Percentiles rank a stretch among this genome's conserved stretches.
Conservation (phyloP, 2,113 vertebrate genomes). For the Kryptolebias marmoratus region DNA sequence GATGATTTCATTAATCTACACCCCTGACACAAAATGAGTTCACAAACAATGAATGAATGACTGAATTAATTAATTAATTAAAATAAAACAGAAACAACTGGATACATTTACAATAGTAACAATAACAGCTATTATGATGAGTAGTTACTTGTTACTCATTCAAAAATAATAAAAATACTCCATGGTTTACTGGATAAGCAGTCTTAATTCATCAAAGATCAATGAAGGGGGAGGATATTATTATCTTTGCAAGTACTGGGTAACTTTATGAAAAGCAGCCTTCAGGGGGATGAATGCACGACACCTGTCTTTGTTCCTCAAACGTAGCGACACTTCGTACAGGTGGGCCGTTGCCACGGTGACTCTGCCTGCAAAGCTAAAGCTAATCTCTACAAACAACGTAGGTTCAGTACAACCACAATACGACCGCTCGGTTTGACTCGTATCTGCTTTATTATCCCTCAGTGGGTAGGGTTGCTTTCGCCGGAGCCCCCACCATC, state of each 20-base stretch:
- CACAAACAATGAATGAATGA: not conserved
- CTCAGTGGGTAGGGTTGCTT: not conserved
- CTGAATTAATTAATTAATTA: not conserved
- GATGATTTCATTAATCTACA: too few relatives aligned
- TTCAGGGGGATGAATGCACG: not conserved
- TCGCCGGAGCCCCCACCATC: slow-evolving; percentile 15
- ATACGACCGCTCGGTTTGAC: not conserved
- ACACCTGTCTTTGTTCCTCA: not conserved
- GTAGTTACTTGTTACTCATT: too few relatives aligned
- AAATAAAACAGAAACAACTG: slow-evolving; percentile 7
- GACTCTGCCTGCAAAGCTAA: not conserved
- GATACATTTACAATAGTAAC: not conserved
- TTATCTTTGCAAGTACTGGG: not conserved
- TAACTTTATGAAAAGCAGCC: slow-evolving; percentile 14
- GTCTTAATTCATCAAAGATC: slow-evolving; percentile 19
- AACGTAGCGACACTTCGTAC: not conserved
- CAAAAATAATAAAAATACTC: slow-evolving; percentile 34
- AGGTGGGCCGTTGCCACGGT: not conserved
- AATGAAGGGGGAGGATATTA: slow-evolving; percentile 7
- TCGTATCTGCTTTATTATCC: not conserved
- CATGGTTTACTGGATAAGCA: slow-evolving; percentile 60
- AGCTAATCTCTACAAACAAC: not conserved
- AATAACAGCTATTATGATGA: too few relatives aligned
- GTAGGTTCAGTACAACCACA: not conserved
- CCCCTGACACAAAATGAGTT: not conserved